Conservation (phyloP, 1,140 invertebrate genomes). For the Drosophila arizonae region DNA sequence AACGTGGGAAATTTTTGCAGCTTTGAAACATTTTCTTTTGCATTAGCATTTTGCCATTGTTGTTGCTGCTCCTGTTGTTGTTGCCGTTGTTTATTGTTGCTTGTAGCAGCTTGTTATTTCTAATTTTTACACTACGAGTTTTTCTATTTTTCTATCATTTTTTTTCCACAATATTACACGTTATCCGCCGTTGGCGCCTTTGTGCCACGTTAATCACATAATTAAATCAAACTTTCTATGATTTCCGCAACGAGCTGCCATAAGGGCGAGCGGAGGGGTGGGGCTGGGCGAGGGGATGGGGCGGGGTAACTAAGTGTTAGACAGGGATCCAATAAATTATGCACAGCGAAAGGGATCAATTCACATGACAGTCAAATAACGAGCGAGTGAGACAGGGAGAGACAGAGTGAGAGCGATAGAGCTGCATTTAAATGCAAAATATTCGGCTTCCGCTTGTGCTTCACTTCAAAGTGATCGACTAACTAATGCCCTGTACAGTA, state of each 20-base stretch:
- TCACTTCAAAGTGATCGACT: background rate
- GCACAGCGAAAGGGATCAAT: slow-evolving; percentile 35
- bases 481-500: background rate
- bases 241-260: slow-evolving; percentile 52
- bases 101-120: slow-evolving; percentile 70
- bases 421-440: background rate
- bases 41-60: slow-evolving; percentile 61
- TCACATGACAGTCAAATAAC: background rate
- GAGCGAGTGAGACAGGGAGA: background rate
- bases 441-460: background rate
- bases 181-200: slow-evolving; percentile 54
- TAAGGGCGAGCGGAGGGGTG: background rate
- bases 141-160: slow-evolving; percentile 14
- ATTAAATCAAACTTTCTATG: slow-evolving; percentile 80
- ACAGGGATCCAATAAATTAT: slow-evolving; percentile 4
- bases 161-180: slow-evolving; percentile 57
- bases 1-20: slow-evolving; percentile 65
- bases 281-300: background rate
- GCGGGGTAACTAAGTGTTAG: slow-evolving; percentile 21
- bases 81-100: slow-evolving; percentile 18
- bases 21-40: slow-evolving; percentile 56
- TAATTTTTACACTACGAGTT: slow-evolving; percentile 64
- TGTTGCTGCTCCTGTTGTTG: slow-evolving; percentile 8
- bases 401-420: background rate
- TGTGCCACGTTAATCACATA: slow-evolving; percentile 79